These are phyloP conservation scores for Herpailurus yagouaroundi DNA, from an alignment of 2,113 vertebrate genomes.

Conservation along the genomic window DNA sequence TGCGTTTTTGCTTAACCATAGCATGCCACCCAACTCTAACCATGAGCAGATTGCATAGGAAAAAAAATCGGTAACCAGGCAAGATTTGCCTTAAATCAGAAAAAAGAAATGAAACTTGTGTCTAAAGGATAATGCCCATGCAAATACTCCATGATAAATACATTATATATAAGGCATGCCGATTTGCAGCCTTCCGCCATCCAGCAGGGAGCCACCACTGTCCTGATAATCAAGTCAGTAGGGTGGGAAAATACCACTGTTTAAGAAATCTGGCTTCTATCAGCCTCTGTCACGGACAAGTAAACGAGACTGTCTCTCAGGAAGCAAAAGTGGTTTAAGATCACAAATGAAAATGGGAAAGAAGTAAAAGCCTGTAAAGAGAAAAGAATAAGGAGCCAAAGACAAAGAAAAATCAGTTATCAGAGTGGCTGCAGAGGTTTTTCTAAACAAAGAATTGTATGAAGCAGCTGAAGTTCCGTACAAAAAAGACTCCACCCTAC, in stretches of 20 bases:
- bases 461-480: constrained; percentile 70
- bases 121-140: background rate
- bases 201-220: background rate
- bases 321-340: background rate
- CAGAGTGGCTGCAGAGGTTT: constrained; percentile 48
- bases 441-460: constrained; percentile 83
- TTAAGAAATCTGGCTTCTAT: constrained; percentile 74
- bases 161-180: background rate
- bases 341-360: background rate
- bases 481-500: constrained; percentile 85
- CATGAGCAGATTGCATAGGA: background rate
- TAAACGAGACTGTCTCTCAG: constrained; percentile 36
- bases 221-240: constrained; percentile 52
- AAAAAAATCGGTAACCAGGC: background rate
- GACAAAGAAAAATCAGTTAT: constrained; percentile 47
- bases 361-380: background rate
- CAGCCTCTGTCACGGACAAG: constrained; percentile 59
- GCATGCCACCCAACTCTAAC: background rate
- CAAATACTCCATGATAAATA: background rate
- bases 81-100: background rate
- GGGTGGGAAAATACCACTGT: constrained; percentile 57
- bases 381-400: background rate
- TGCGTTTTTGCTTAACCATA: constrained; percentile 31
- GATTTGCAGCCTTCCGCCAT: constrained; percentile 24
- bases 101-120: background rate